These are phyloP conservation scores for Hippasteria phrygiana DNA, from an alignment of 53 echinoderm and acorn worm genomes.

Conservation along the genomic window DNA sequence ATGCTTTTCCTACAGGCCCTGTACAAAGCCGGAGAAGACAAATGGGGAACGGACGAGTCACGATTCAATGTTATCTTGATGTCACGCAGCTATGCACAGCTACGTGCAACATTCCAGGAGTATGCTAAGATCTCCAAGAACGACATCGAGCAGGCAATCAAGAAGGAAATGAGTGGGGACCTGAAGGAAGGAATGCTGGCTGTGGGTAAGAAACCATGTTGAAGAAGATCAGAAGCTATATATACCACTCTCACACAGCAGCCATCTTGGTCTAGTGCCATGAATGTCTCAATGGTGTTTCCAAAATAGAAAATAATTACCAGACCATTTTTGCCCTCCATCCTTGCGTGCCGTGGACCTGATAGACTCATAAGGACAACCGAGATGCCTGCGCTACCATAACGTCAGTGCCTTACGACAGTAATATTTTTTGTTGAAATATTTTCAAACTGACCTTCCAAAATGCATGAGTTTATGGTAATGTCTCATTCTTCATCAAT, in stretches of 20 bases:
- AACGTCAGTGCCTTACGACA: no score
- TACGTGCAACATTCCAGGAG: conserved; percentile 97
- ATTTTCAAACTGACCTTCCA: no score
- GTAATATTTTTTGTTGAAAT: no score
- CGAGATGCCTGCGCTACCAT: no score
- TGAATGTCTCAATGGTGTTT: no score
- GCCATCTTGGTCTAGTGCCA: neutral
- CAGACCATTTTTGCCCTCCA: no score
- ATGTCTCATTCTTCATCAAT: conserved; percentile 14
- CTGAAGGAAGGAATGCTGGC: conserved; percentile 96
- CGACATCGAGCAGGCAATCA: conserved; percentile 95
- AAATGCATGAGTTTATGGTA: no score
- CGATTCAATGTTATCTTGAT: conserved; percentile 95
- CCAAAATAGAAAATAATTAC: no score
- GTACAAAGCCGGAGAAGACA: conserved; percentile 97
- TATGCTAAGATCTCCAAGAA: conserved; percentile 93
- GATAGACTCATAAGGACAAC: no score
- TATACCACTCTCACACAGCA: neutral
- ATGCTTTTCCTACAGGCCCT: conserved; percentile 74
- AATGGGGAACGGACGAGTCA: conserved; percentile 98
- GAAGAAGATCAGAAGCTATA: neutral
- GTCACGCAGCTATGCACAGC: conserved; percentile 95
- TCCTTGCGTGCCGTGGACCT: no score
- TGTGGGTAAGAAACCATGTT: conserved; percentile 79
- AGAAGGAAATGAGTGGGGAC: conserved; percentile 97